These are phyloP conservation scores for Tipula vernalis DNA, from an alignment of 2,888 invertebrate species.

Conservation along the genomic window DNA sequence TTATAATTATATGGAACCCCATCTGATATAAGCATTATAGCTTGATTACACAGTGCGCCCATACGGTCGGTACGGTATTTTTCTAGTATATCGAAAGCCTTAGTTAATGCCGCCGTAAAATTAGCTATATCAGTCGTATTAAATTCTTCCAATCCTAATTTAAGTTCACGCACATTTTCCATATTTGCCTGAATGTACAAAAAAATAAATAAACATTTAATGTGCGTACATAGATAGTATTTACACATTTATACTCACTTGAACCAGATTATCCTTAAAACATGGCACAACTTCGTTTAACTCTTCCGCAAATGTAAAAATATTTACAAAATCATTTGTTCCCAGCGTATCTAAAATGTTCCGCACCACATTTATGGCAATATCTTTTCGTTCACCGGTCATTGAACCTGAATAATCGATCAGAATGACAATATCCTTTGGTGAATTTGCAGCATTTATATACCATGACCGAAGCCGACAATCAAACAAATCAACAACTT, in stretches of 20 bases:
- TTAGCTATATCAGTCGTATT: constrained; percentile 85
- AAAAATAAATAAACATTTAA: background rate
- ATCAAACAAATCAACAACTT: constrained; percentile 86
- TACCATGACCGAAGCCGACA: constrained; percentile 93
- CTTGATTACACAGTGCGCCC: constrained; percentile 76
- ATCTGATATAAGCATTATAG: constrained; percentile 98
- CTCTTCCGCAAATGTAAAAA: constrained; percentile 78
- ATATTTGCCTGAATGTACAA: constrained; percentile 54
- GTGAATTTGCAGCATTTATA: constrained; percentile 94
- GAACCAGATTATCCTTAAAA: constrained; percentile 79
- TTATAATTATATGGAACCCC: constrained; percentile 91
- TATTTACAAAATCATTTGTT: constrained; percentile 96
- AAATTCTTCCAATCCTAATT: constrained; percentile 63
- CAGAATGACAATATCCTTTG: constrained; percentile 82
- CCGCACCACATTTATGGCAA: constrained; percentile 75
- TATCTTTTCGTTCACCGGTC: constrained; percentile 78
- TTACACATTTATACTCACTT: constrained; percentile 43
- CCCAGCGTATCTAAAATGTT: constrained; percentile 91
- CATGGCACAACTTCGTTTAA: constrained; percentile 76
- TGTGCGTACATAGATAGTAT: background rate
- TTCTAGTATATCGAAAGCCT: constrained; percentile 79
- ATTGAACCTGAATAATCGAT: constrained; percentile 86
- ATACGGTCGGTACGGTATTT: constrained; percentile 46
- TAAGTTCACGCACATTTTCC: constrained; percentile 70
- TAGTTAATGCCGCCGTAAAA: constrained; percentile 76